Percentiles rank a stretch among this genome's conserved stretches.
These are phyloP conservation scores for Hafferia zeledoni DNA, from an alignment of 2,797 vertebrate genomes.

Conservation along the genomic window DNA sequence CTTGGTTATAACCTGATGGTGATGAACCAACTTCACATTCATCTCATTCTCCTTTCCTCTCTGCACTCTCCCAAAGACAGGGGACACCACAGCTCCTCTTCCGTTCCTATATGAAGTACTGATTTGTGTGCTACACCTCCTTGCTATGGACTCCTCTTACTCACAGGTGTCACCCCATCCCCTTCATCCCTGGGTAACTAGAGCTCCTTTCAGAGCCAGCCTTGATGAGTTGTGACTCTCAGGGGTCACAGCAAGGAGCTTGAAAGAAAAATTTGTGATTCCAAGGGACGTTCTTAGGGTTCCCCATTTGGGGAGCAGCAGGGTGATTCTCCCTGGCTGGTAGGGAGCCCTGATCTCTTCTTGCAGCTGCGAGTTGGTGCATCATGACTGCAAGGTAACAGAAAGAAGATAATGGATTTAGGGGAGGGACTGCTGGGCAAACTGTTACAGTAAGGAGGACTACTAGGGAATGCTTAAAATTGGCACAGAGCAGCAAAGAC, in stretches of 20 bases:
- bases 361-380: background rate
- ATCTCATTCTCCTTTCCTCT: background rate
- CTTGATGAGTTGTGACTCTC: background rate
- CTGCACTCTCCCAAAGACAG: background rate
- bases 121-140: background rate
- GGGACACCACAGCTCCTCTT: background rate
- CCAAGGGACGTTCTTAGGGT: background rate
- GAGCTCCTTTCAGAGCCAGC: background rate
- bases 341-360: background rate
- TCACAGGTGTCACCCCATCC: background rate
- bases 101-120: background rate
- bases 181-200: background rate
- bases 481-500: conserved; percentile 9
- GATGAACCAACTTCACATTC: background rate
- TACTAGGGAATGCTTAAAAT: conserved; percentile 30
- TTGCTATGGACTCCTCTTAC: background rate
- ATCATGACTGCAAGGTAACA: background rate
- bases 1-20: background rate
- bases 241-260: background rate
- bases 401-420: background rate
- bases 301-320: background rate
- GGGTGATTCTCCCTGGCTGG: background rate
- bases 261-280: background rate
- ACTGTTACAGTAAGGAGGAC: background rate
- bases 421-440: background rate